Conservation (phyloP, 2,797 vertebrate species). For the Caiman crocodilus region DNA sequence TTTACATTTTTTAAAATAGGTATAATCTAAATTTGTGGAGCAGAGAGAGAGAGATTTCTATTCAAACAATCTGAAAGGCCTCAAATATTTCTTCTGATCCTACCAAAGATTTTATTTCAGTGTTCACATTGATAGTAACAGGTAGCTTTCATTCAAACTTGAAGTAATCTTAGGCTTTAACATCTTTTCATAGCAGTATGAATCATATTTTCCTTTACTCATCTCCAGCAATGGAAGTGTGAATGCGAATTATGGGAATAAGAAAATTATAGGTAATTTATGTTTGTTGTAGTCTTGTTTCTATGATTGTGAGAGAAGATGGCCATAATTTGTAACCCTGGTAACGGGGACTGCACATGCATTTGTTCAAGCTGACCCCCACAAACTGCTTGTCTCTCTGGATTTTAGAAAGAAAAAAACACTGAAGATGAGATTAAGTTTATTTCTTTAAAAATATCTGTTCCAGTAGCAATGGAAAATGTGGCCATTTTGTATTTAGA, state of each 20-base stretch:
- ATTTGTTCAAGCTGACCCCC: conserved; percentile 43
- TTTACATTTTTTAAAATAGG: not conserved
- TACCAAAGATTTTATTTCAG: conserved; percentile 38
- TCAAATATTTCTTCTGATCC: conserved; percentile 3
- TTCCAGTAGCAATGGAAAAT: conserved; percentile 14
- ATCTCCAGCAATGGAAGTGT: conserved; percentile 52
- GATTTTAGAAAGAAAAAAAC: not conserved
- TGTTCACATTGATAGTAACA: conserved; percentile 52
- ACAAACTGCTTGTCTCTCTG: conserved; percentile 37
- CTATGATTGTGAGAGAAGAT: conserved; percentile 68
- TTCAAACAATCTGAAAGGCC: not conserved
- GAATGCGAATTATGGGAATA: conserved; percentile 74
- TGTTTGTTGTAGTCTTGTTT: conserved; percentile 74
- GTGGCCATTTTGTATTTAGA: conserved; percentile 29
- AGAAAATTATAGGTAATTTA: conserved; percentile 78
- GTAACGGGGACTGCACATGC: conserved; percentile 58
- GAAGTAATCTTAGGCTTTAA: conserved; percentile 55
- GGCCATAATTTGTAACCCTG: conserved; percentile 70
- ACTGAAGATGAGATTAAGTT: conserved; percentile 4
- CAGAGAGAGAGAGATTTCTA: not conserved
- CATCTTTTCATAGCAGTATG: conserved; percentile 39
- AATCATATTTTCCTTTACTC: conserved; percentile 56
- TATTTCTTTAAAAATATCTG: conserved; percentile 28
- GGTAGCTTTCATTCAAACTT: conserved; percentile 64
- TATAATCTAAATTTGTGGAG: not conserved